These are phyloP conservation scores for Alexandromys fortis DNA, from an alignment of 2,113 vertebrate genomes.

Conservation along the genomic window DNA sequence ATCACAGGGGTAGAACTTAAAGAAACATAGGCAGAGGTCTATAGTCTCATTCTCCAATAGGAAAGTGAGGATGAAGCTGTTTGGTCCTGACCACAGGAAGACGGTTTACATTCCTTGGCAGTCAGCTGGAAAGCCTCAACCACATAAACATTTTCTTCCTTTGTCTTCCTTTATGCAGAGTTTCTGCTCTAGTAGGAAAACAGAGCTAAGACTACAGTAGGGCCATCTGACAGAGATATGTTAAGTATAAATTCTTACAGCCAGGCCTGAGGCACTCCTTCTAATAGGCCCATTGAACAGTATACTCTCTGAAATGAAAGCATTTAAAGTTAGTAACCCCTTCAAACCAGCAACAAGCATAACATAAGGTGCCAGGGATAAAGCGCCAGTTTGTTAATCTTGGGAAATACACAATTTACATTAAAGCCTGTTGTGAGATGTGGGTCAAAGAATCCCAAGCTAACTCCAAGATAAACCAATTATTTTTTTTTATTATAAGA, in stretches of 20 bases:
- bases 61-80: neutral
- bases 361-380: neutral
- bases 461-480: no score
- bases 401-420: neutral
- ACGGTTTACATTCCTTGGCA: neutral
- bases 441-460: no score
- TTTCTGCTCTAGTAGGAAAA: conserved; percentile 5
- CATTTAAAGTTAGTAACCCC: neutral
- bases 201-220: neutral
- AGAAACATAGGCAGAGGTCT: neutral
- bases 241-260: conserved; percentile 43
- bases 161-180: neutral
- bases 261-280: neutral
- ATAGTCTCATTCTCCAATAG: neutral
- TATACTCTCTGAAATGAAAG: neutral
- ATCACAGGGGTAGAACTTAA: neutral
- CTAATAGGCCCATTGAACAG: neutral
- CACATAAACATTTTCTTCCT: neutral
- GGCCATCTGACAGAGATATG: neutral
- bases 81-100: neutral
- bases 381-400: neutral
- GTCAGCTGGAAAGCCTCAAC: neutral
- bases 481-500: no score
- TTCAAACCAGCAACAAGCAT: conserved; percentile 24
- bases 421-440: neutral